A percentile compares a stretch with the other conserved stretches of the same genome.
These are phyloP conservation scores for Eupithecia vulgata DNA, from an alignment of 2,888 invertebrate genomes.

Conservation along the genomic window DNA sequence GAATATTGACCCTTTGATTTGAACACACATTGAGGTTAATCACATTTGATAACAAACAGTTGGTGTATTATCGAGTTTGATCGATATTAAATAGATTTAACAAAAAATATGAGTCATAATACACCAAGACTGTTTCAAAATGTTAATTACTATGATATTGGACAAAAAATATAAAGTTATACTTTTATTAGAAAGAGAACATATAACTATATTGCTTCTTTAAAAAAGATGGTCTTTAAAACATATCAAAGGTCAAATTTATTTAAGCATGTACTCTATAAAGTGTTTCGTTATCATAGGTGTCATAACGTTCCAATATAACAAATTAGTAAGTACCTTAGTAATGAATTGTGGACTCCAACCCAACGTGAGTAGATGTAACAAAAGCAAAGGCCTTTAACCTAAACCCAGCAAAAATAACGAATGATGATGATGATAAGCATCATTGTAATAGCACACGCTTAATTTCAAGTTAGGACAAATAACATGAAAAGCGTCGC, in stretches of 20 bases:
- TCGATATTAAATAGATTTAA: not conserved
- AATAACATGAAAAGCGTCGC: conserved; percentile 64
- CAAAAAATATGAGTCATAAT: not conserved
- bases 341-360: not conserved
- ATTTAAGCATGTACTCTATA: not conserved
- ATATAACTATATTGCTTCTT: not conserved
- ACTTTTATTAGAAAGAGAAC: not conserved
- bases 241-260: not conserved
- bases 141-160: not conserved
- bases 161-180: not conserved
- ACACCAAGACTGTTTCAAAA: conserved; percentile 3
- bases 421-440: not conserved
- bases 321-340: not conserved
- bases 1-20: conserved; percentile 37
- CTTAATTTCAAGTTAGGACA: conserved; percentile 64
- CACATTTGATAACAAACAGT: conserved; percentile 38
- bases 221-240: not conserved
- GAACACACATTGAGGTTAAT: conserved; percentile 12
- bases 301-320: not conserved
- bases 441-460: not conserved
- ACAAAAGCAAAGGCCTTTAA: not conserved
- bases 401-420: not conserved
- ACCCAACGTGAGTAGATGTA: not conserved
- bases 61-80: conserved; percentile 4
- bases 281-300: not conserved